Base-by-base conservation (phyloP, 2,113 vertebrate species). In the Phyllopteryx taeniolatus region DNA sequence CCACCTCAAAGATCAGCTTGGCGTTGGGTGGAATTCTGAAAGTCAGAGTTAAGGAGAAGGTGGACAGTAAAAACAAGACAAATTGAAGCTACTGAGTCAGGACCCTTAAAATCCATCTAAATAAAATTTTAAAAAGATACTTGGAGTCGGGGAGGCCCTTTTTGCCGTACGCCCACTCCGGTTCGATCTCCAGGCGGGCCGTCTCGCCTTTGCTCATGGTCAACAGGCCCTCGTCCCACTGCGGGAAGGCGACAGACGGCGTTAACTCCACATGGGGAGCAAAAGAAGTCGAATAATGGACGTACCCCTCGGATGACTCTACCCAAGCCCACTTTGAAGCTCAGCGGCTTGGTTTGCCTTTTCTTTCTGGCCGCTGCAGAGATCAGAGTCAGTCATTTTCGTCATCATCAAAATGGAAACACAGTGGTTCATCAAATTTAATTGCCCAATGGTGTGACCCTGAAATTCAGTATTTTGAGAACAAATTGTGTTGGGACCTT, bases 131-230 rank as follows among this genome's bases (percentile, higher is more conserved):
- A 8, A 43, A 95, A 98, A 96, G 98, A 99, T 99, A 98, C 96
- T 99, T 99, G 19, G 95, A 94, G 0, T 99, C 96, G 0, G 97
- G 96, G 72, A 96, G 86, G 5, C 98, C 98, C 79, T 98, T 99
- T 89, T 90, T 97, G 39, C 98, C 98, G 0, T 99, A 99, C 0
- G 93, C 96, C 97, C 98, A 99, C 85, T 99, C 97, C 0, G 97
- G 87, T 79, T 99, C 96, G 0, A 99, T 99, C 85, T 97, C 96
- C 82, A 99, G 69, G n/a, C 92, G 92, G 7, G 96, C 95, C 0
- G 95, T 98, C 84, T 99, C 98, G 11, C 98, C 98, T 91, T 97
- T 98, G 81, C 95, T 98, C 98, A 99, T 99, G 0, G 95, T 98
- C 60, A 99, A 73, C 17, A 99, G 85, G 1, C 89, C 98, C 87